These are phyloP conservation scores for Trichechus manatus DNA, from an alignment of 2,113 vertebrate genomes.

Conservation along the genomic window DNA sequence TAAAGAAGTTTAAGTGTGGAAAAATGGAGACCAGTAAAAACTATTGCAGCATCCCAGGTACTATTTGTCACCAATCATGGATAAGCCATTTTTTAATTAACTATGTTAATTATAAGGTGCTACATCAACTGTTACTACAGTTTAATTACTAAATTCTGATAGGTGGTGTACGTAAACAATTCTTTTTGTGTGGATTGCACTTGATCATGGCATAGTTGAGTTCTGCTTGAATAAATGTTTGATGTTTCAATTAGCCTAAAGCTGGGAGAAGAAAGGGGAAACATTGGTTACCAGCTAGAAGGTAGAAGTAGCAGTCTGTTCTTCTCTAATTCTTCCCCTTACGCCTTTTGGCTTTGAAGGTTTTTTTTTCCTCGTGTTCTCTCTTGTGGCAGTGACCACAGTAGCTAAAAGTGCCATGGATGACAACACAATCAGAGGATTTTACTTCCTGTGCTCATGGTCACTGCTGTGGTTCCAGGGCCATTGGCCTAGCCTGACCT, in stretches of 20 bases:
- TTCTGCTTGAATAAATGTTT: not conserved
- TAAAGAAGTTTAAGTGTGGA: not conserved
- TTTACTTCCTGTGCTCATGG: slow-evolving; percentile 7
- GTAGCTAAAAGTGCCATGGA: not conserved
- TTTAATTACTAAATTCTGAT: slow-evolving; percentile 34
- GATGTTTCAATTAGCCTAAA: not conserved
- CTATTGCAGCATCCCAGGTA: not conserved
- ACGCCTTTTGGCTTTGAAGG: not conserved
- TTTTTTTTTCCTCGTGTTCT: not conserved
- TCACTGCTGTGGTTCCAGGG: not conserved
- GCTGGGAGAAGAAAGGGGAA: not conserved
- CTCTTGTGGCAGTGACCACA: not conserved
- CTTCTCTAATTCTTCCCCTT: slow-evolving; percentile 8
- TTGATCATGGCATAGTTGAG: not conserved
- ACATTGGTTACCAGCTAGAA: not conserved
- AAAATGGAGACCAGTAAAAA: not conserved
- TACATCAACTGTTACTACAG: not conserved
- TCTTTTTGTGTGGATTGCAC: slow-evolving; percentile 8
- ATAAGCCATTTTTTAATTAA: not conserved
- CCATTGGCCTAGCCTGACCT: not conserved
- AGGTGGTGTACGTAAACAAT: slow-evolving; percentile 19
- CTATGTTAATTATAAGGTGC: not conserved
- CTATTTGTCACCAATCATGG: not conserved
- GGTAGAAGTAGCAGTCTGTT: not conserved
- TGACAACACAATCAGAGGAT: not conserved